Evolutionary conservation across 2,888 invertebrate genomes (phyloP).

Genomic region (Tigriopus californicus): DNA sequence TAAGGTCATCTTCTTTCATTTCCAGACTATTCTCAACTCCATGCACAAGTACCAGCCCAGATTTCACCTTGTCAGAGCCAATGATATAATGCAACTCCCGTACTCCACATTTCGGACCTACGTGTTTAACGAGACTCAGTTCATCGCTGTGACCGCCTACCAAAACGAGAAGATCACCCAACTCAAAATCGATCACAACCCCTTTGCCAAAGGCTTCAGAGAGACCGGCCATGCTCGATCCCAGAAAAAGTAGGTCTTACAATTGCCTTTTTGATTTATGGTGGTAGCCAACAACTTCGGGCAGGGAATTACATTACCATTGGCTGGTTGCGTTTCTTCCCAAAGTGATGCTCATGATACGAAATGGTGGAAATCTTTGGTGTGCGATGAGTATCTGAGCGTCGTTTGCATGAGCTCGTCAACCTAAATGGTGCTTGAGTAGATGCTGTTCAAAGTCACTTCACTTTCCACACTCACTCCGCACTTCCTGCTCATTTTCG

Average conservation of each 20-base stretch:
- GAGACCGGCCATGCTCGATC: slow-evolving; percentile 95
- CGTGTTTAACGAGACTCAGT: slow-evolving; percentile 91
- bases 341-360: too few species aligned
- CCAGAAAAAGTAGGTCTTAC: slow-evolving; percentile 85
- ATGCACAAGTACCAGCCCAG: slow-evolving; percentile 99
- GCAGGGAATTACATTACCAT: neutral
- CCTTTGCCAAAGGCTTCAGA: slow-evolving; percentile 91
- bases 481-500: too few species aligned
- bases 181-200: slow-evolving; percentile 93
- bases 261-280: neutral
- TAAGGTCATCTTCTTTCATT: slow-evolving; percentile 23
- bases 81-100: slow-evolving; percentile 90
- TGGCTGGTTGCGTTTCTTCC: too few species aligned
- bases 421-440: too few species aligned
- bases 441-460: too few species aligned
- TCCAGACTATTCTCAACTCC: slow-evolving; percentile 95
- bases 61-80: slow-evolving; percentile 94
- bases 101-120: slow-evolving; percentile 93
- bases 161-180: slow-evolving; percentile 98
- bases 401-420: too few species aligned
- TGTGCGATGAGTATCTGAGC: too few species aligned
- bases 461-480: too few species aligned
- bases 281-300: too few species aligned
- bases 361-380: too few species aligned
- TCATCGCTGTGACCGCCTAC: slow-evolving; percentile 98